Evolutionary conservation across 2,797 vertebrate species (phyloP).

Genomic region (Pangasius larnaudii): DNA sequence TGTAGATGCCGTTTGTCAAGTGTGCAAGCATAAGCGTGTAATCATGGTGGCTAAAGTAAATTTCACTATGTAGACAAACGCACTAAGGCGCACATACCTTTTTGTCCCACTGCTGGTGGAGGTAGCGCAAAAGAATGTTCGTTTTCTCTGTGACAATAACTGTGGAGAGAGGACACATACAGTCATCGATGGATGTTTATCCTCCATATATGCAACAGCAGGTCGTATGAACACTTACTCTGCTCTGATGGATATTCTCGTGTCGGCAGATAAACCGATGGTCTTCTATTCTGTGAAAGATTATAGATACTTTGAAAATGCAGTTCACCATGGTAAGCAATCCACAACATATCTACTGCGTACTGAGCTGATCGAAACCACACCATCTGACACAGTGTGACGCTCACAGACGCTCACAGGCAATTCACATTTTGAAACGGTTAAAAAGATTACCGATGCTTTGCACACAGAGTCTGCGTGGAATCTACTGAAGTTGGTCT

Average conservation of each 20-base stretch:
- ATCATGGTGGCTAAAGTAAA: not conserved
- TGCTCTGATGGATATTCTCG: slow-evolving; percentile 93
- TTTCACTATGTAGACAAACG: not conserved
- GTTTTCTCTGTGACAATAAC: slow-evolving; percentile 98
- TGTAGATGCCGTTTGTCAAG: not conserved
- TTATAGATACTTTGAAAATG: slow-evolving; percentile 7
- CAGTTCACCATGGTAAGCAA: not conserved
- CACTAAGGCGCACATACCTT: slow-evolving; percentile 77
- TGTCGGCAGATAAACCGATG: slow-evolving; percentile 92
- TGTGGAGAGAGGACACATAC: slow-evolving; percentile 59
- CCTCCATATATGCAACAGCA: not conserved
- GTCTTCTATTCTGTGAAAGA: slow-evolving; percentile 85
- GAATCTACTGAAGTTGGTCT: slow-evolving; percentile 95
- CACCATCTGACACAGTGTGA: not conserved
- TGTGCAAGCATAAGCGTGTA: not conserved
- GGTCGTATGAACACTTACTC: slow-evolving; percentile 76
- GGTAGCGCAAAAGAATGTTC: slow-evolving; percentile 91
- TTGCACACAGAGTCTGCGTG: slow-evolving; percentile 96
- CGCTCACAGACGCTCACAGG: not conserved
- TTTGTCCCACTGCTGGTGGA: slow-evolving; percentile 97
- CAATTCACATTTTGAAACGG: not conserved
- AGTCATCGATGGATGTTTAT: not conserved
- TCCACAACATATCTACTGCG: not conserved
- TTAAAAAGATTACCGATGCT: slow-evolving; percentile 85
- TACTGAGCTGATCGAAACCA: not conserved